Evolutionary conservation across 2,888 invertebrate species (phyloP).

Genomic region (Ormyrus nitidulus): DNA sequence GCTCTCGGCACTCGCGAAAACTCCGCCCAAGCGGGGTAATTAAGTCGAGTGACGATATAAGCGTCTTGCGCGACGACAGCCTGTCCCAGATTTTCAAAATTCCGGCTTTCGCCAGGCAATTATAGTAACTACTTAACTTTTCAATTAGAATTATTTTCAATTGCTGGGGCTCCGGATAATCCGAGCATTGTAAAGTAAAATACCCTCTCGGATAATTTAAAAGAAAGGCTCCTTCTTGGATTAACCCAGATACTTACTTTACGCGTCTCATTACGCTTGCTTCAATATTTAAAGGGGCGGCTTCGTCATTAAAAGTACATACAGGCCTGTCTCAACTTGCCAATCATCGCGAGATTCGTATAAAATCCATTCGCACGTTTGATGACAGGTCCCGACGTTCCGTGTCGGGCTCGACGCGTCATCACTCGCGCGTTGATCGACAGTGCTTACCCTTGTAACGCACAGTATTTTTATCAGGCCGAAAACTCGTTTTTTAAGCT

Average conservation of each 20-base stretch:
- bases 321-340: conserved; percentile 5
- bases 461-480: neutral
- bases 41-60: too few relatives aligned
- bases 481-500: neutral
- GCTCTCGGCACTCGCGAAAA: neutral
- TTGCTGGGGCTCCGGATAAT: neutral
- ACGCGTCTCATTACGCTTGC: neutral
- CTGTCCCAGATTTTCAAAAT: too few relatives aligned
- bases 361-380: conserved; percentile 17
- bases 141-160: neutral
- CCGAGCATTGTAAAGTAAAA: too few relatives aligned
- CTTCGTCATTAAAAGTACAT: neutral
- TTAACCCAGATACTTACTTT: neutral
- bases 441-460: neutral
- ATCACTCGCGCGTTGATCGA: neutral
- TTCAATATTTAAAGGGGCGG: neutral
- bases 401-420: neutral
- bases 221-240: neutral
- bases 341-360: neutral
- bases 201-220: neutral
- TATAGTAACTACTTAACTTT: too few relatives aligned
- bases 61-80: too few relatives aligned
- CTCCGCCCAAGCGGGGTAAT: too few relatives aligned
- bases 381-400: neutral
- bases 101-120: too few relatives aligned